phyloP scores from a whole-genome alignment of 1,140 invertebrate genomes.

The Scaptomyza pallida region DNA sequence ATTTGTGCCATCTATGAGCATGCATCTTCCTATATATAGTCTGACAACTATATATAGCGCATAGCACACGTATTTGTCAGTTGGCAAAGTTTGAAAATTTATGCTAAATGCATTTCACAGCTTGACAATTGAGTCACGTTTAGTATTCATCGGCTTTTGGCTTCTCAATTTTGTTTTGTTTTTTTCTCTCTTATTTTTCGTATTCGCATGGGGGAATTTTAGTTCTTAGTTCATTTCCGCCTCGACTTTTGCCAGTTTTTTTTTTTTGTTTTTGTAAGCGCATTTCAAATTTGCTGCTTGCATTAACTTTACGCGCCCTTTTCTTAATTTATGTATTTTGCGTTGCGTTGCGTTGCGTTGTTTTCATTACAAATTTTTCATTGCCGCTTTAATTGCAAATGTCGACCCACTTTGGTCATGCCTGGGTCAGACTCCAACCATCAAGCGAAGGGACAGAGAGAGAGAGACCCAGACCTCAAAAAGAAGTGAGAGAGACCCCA shows the following conservation, averaged over 20 bases:
- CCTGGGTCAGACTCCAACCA: conserved; percentile 53
- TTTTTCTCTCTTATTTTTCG: conserved; percentile 27
- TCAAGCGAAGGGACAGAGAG: not conserved
- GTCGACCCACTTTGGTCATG: conserved; percentile 61
- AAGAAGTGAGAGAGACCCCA: conserved; percentile 42
- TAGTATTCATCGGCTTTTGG: conserved; percentile 57
- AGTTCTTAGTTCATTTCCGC: conserved; percentile 31
- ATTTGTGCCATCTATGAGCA: not conserved
- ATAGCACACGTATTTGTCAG: conserved; percentile 34
- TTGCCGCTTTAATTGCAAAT: conserved; percentile 73
- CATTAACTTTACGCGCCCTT: conserved; percentile 65
- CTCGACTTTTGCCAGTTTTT: conserved; percentile 33
- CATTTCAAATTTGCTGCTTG: conserved; percentile 57
- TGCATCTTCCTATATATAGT: not conserved
- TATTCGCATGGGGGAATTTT: conserved; percentile 1
- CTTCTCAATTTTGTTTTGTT: conserved; percentile 35
- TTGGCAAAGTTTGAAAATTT: conserved; percentile 43
- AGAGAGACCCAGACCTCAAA: conserved; percentile 30
- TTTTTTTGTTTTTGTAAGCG: too few species aligned
- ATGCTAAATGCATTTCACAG: conserved; percentile 64
- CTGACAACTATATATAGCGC: not conserved
- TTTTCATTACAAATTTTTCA: conserved; percentile 61
- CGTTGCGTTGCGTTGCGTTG: conserved; percentile 8
- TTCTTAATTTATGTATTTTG: conserved; percentile 62
- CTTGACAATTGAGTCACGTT: conserved; percentile 65